Percentiles rank a stretch among this genome's conserved stretches.
Evolutionary conservation across 2,113 vertebrate species (phyloP).

Genomic region (Cryptotis parvus): DNA sequence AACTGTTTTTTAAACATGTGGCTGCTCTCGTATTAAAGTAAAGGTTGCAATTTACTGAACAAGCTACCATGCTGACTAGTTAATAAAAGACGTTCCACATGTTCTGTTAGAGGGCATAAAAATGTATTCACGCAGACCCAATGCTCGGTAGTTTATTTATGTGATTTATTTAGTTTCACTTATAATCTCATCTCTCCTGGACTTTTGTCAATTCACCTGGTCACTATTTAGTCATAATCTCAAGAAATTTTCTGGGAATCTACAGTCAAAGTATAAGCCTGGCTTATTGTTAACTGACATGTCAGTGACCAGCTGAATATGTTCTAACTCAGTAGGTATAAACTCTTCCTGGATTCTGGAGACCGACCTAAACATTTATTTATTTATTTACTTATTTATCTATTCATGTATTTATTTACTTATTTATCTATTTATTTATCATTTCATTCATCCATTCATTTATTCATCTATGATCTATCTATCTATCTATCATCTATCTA

Average conservation of each 20-base stretch:
- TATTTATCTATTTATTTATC: too few relatives aligned
- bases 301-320: neutral
- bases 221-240: neutral
- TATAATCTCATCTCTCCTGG: slow-evolving; percentile 16
- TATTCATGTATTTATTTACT: too few relatives aligned
- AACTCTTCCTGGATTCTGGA: neutral
- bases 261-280: neutral
- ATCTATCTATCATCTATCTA: too few relatives aligned
- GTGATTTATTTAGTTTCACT: neutral
- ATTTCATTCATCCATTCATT: too few relatives aligned
- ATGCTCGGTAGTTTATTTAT: slow-evolving; percentile 63
- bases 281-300: neutral
- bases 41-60: slow-evolving; percentile 41
- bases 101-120: slow-evolving; percentile 48
- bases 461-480: too few relatives aligned
- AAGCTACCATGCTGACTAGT: slow-evolving; percentile 19
- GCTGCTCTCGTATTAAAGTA: slow-evolving; percentile 54
- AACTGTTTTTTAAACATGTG: slow-evolving; percentile 65
- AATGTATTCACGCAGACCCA: slow-evolving; percentile 48
- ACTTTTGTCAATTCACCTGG: neutral
- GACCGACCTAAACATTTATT: neutral
- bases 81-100: slow-evolving; percentile 30
- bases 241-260: neutral
- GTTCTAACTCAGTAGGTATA: neutral
- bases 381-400: too few relatives aligned